Base-by-base conservation (phyloP, 2,888 invertebrate genomes). In the Hydrotaea diabolus region DNA sequence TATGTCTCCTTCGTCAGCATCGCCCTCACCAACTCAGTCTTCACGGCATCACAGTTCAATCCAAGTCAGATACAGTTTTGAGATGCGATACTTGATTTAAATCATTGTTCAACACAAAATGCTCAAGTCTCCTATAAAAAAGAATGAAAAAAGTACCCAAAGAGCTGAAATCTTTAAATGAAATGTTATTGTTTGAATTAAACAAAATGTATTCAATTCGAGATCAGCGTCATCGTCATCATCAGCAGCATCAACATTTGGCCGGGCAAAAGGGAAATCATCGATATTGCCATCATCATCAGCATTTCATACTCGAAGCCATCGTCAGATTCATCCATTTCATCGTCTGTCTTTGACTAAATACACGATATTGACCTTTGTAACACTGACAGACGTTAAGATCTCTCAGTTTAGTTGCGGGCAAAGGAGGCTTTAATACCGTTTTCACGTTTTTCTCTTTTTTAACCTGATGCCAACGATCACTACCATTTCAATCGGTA, bases 301-400 rank as follows among this genome's bases (percentile, higher is more conserved):
- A 21, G 21, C 57, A 57, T 23, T n/a, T n/a, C n/a, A 4, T 2
- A 31, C 31, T 31, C 59, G 31, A 21, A 17, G 43, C 64, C 19
- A 23, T 11, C 31, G 15, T 69, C 23, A 19, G 66, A 13, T 43
- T 66, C 43, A 69, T 23, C 69, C 69, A 69, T 69, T 62, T 21
- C 66, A 69, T 72, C 64, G 49, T 59, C 74, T 83, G 66, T 81
- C 80, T 43, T 46, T 64, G 66, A 77, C 77, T 86, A 49, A 82
- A 80, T 84, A 78, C 84, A 84, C 84, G 86, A 85, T 86, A 80
- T 86, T 86, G 86, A 86, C 86, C 86, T 74, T 53, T 82, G 74
- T 49, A 78, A 66, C 80, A 39, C 17, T 62, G 85, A 72, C 74
- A 69, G 19, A 77, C 69, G 69, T 69, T 69, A 69, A 46, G 43